Conservation (phyloP, 2,797 vertebrate genomes). For the Chrysolophus pictus region DNA sequence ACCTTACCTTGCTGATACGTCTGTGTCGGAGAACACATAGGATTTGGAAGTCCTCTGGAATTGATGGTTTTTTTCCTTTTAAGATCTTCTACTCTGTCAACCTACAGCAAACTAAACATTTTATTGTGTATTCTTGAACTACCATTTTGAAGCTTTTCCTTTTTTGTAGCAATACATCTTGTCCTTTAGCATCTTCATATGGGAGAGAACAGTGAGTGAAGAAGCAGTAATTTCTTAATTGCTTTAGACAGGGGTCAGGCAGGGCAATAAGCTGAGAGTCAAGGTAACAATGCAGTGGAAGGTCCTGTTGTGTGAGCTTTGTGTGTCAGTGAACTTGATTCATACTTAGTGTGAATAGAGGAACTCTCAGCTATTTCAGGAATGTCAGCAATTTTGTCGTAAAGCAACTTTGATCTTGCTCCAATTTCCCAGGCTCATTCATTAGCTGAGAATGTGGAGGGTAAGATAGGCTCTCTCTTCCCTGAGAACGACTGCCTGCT, state of each 20-base stretch:
- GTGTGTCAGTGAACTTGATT: constrained; percentile 80
- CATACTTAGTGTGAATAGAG: constrained; percentile 72
- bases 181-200: constrained; percentile 54
- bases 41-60: neutral
- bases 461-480: constrained; percentile 43
- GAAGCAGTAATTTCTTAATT: constrained; percentile 56
- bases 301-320: constrained; percentile 42
- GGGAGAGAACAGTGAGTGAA: constrained; percentile 29
- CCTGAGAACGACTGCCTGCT: neutral
- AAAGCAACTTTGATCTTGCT: constrained; percentile 77
- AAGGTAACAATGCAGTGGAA: constrained; percentile 72
- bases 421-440: constrained; percentile 73
- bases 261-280: constrained; percentile 68
- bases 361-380: constrained; percentile 77
- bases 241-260: constrained; percentile 64
- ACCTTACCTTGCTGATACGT: neutral
- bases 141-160: neutral
- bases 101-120: constrained; percentile 11
- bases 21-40: neutral
- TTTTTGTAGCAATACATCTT: constrained; percentile 20
- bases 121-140: neutral
- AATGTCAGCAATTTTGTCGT: constrained; percentile 80
- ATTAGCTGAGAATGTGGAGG: constrained; percentile 65
- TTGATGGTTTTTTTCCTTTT: neutral
- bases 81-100: neutral